Evolutionary conservation across 2,797 vertebrate species (phyloP).

Genomic region (Euthynnus affinis): DNA sequence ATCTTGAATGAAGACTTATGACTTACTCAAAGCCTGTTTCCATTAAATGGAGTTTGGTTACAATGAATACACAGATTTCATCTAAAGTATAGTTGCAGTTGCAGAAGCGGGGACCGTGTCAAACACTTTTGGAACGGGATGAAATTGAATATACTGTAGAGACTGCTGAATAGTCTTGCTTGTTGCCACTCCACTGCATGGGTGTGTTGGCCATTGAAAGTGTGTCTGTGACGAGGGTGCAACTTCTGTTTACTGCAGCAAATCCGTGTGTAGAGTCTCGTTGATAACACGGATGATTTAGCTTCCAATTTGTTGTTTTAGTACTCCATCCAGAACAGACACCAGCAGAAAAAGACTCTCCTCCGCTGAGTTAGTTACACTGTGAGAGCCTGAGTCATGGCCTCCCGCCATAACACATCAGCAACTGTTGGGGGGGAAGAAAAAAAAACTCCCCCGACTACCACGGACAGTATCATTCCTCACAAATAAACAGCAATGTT

Average conservation of each 20-base stretch:
- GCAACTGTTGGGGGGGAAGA: constrained; percentile 16
- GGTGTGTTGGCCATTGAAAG: not conserved
- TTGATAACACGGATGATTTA: constrained; percentile 40
- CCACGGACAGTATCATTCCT: constrained; percentile 34
- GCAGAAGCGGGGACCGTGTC: no score
- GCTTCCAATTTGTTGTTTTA: constrained; percentile 44
- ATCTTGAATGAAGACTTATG: not conserved
- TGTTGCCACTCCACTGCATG: not conserved
- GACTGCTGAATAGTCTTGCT: not conserved
- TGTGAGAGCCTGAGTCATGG: constrained; percentile 3
- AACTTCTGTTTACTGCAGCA: constrained; percentile 13
- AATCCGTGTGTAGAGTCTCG: not conserved
- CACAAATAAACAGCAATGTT: constrained; percentile 69
- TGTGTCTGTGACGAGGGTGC: not conserved
- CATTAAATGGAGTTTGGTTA: no score
- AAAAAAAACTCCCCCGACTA: not conserved
- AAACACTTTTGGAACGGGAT: no score
- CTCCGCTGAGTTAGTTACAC: constrained; percentile 21
- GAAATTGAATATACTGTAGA: no score
- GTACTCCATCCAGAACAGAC: constrained; percentile 20
- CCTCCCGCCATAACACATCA: constrained; percentile 15
- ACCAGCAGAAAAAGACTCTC: constrained; percentile 15
- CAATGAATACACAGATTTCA: no score
- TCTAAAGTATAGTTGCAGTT: no score
- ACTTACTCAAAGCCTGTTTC: no score